phyloP scores from a whole-genome alignment of 2,113 vertebrate species.

The Epinephelus moara region DNA sequence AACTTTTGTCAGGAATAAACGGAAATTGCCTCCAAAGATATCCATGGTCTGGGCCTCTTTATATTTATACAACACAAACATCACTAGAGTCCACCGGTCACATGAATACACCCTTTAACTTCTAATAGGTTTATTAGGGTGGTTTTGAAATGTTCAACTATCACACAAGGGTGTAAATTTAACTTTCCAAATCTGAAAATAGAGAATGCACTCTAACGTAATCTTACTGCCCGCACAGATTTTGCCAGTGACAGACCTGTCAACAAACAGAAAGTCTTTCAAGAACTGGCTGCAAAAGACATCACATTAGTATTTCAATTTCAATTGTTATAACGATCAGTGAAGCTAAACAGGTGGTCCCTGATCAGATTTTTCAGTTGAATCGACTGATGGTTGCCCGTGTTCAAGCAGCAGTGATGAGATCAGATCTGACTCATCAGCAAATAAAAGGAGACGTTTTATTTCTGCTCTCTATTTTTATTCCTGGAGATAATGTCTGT shows the following conservation, averaged over 20 bases:
- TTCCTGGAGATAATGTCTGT: not conserved
- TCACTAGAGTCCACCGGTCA: no score
- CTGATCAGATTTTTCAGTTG: not conserved
- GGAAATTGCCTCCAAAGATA: no score
- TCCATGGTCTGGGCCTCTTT: no score
- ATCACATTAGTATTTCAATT: not conserved
- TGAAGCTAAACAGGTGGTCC: not conserved
- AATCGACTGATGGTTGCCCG: not conserved
- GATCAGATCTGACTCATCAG: slow-evolving; percentile 18
- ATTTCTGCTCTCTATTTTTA: not conserved
- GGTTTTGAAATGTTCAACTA: not conserved
- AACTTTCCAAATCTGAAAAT: no score
- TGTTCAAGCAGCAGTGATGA: not conserved
- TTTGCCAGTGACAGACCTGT: not conserved
- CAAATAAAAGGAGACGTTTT: not conserved
- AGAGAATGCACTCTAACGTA: no score
- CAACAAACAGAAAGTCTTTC: not conserved
- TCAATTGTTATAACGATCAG: not conserved
- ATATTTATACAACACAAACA: no score
- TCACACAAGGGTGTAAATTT: not conserved
- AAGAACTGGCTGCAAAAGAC: not conserved
- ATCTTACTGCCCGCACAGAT: not conserved
- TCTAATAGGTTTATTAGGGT: not conserved
- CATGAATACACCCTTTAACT: no score
- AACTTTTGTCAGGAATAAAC: no score